These are phyloP conservation scores for Pachydiplax longipennis DNA, from an alignment of 2,888 invertebrate species.

Conservation along the genomic window DNA sequence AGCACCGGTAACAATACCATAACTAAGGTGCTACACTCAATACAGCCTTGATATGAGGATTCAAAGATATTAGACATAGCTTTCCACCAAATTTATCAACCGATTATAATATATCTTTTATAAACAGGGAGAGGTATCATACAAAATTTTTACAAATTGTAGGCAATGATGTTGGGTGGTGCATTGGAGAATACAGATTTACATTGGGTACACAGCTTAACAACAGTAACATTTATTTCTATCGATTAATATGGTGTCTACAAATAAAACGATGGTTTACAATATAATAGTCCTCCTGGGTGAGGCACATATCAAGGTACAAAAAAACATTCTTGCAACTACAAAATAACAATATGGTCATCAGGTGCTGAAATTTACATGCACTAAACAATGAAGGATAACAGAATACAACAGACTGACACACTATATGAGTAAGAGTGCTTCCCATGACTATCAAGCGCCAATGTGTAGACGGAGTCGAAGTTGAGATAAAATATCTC, in stretches of 20 bases:
- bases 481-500: background rate
- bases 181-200: background rate
- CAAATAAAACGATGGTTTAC: slow-evolving; percentile 3
- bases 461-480: background rate
- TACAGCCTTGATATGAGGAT: too few species aligned
- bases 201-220: slow-evolving; percentile 1
- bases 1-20: background rate
- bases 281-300: background rate
- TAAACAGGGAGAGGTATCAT: background rate
- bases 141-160: background rate
- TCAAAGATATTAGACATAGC: background rate
- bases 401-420: slow-evolving; percentile 29
- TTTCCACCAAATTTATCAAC: background rate
- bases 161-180: background rate
- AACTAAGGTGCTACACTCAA: background rate
- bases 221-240: background rate
- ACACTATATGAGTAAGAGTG: slow-evolving; percentile 12
- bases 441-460: slow-evolving; percentile 5
- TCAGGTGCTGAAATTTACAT: slow-evolving; percentile 17
- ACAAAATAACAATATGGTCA: slow-evolving; percentile 15
- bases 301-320: slow-evolving; percentile 7
- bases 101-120: background rate
- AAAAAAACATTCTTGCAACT: slow-evolving; percentile 38
- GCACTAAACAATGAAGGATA: slow-evolving; percentile 32
- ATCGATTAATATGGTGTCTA: background rate